These are phyloP conservation scores for Tiliacea aurago DNA, from an alignment of 2,888 invertebrate species.

Conservation along the genomic window DNA sequence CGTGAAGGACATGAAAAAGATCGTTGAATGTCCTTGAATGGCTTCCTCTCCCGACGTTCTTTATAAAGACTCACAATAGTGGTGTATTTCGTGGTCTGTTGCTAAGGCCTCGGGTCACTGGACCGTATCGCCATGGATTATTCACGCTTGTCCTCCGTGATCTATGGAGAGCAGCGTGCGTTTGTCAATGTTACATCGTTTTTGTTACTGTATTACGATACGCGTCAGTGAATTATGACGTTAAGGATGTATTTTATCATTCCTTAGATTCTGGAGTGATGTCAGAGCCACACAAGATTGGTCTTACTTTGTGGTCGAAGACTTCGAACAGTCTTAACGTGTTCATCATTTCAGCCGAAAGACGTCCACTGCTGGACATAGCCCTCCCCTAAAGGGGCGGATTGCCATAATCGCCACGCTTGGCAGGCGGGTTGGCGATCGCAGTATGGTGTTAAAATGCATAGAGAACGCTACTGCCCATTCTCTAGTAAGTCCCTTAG, in stretches of 20 bases:
- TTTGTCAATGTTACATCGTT: conserved; percentile 43
- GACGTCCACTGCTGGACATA: no score
- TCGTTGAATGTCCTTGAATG: background rate
- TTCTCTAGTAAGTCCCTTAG: no score
- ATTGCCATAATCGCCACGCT: no score
- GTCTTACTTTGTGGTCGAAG: background rate
- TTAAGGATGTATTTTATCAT: conserved; percentile 10
- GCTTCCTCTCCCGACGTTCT: background rate
- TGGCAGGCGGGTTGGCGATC: no score
- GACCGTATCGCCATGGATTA: conserved; percentile 50
- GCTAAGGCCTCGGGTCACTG: conserved; percentile 40
- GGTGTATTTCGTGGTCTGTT: conserved; percentile 15
- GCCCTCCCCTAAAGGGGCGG: no score
- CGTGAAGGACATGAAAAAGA: background rate
- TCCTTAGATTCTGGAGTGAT: background rate
- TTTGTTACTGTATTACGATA: conserved; percentile 34
- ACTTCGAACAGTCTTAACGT: no score
- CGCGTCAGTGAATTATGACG: conserved; percentile 36
- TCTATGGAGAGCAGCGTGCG: conserved; percentile 32
- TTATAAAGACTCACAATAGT: conserved; percentile 1
- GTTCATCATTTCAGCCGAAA: no score
- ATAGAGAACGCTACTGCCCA: no score
- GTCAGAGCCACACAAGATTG: background rate
- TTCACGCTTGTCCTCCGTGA: conserved; percentile 38
- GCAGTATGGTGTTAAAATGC: no score